phyloP scores from a whole-genome alignment of 53 echinoderm and acorn worm genomes.

The Stichopus horrens region DNA sequence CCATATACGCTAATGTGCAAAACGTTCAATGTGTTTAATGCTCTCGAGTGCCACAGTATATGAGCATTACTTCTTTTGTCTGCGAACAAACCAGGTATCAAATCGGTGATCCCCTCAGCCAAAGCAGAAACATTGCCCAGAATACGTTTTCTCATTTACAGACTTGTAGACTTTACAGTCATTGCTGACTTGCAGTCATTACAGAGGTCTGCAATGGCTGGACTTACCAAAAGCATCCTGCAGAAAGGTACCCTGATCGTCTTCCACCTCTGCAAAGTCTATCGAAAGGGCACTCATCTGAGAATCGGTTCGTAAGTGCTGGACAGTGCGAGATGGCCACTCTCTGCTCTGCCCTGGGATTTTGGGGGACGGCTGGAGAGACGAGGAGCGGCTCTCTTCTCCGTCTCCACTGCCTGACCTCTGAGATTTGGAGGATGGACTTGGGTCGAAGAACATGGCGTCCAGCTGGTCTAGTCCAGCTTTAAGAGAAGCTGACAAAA shows the following conservation, averaged over 20 bases:
- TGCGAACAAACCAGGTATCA: too few species aligned
- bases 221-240: conserved; percentile 41
- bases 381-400: conserved; percentile 44
- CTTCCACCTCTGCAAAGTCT: conserved; percentile 38
- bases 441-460: conserved; percentile 57
- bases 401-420: conserved; percentile 64
- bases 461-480: conserved; percentile 51
- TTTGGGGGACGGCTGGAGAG: conserved; percentile 17
- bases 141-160: too few species aligned
- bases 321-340: not conserved
- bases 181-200: too few species aligned
- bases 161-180: too few species aligned
- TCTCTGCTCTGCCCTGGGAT: conserved; percentile 17
- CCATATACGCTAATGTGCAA: too few species aligned
- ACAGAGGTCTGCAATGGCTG: not conserved
- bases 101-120: too few species aligned
- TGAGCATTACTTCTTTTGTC: too few species aligned
- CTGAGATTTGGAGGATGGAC: conserved; percentile 48
- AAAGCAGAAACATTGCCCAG: too few species aligned
- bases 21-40: too few species aligned
- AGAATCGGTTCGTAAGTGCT: conserved; percentile 26
- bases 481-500: conserved; percentile 39
- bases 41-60: too few species aligned
- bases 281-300: conserved; percentile 30
- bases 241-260: conserved; percentile 17